Base-by-base conservation (phyloP, 2,888 invertebrate species). In the Caenorhabditis doughertyi region DNA sequence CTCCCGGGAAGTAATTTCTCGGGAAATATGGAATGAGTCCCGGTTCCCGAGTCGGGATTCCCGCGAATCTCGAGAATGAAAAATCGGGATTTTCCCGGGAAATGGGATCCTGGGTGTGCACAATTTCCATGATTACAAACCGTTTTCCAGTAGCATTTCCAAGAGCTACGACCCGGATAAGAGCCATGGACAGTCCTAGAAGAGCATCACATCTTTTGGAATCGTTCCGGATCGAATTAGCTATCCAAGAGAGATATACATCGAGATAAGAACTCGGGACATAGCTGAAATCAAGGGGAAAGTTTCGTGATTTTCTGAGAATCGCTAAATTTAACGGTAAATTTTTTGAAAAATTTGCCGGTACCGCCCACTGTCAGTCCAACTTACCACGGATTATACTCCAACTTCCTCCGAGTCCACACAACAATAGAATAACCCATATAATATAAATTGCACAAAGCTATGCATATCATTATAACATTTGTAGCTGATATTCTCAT, bases 401-500 rank as follows among this genome's bases (percentile, higher is more conserved):
- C 39, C 39, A 39, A 16, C 9, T 39, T 11, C 11, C 16, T 2
- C 4, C 9, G 16, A 39, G n/a, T n/a, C n/a, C n/a, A 39, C 5
- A 16, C 16, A 2, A 39, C 39, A 39, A 39, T 11, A 3, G 39
- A 16, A 39, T 39, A 39, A 39, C 13, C 39, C 39, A 39, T 39
- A 39, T 3, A 9, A 39, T 39, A 39, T 9, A 39, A 16, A 16
- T 9, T 39, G 16, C 39, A 39, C 3, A 39, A 39, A 5, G 13
- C 39, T 3, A 39, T 39, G 2, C 5, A 9, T 8, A 5, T 13
- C 60, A 60, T 60, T 7, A 60, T 23, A 39, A 60, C 1, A 60
- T 60, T 60, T 0, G 39, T 60, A 23, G 60, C 39, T 13, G 60
- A 25, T 13, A 13, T 25, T 60, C 60, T 60, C 60, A 60, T 42